Conservation (phyloP, 2,113 vertebrate genomes). For the Pholis gunnellus region DNA sequence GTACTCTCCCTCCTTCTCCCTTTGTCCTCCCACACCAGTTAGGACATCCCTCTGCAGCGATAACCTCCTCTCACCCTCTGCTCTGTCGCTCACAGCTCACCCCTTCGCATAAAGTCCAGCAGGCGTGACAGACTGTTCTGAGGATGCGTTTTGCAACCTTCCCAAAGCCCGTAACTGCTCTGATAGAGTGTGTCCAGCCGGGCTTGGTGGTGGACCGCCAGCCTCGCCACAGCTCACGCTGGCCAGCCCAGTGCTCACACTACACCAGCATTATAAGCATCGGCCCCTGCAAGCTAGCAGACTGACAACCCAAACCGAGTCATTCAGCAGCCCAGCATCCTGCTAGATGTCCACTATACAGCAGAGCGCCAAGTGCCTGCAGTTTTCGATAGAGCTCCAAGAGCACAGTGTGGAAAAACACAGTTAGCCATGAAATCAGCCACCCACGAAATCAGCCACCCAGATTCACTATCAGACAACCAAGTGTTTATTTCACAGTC, state of each 20-base stretch:
- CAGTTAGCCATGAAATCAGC: constrained; percentile 63
- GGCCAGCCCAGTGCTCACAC: constrained; percentile 48
- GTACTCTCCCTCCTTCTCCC: constrained; percentile 31
- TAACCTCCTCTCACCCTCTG: constrained; percentile 55
- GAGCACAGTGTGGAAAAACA: constrained; percentile 51
- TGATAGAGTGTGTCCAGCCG: constrained; percentile 56
- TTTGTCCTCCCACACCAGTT: constrained; percentile 28
- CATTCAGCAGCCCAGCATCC: constrained; percentile 71
- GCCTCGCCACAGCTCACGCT: constrained; percentile 34
- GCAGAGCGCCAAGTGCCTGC: constrained; percentile 46
- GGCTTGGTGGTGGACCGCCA: constrained; percentile 52
- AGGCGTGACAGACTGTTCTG: constrained; percentile 67
- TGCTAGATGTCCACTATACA: constrained; percentile 51
- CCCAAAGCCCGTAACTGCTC: constrained; percentile 49
- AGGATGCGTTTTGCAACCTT: constrained; percentile 45
- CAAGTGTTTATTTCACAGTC: constrained; percentile 46
- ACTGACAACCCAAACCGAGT: constrained; percentile 74
- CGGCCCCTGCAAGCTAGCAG: constrained; percentile 50
- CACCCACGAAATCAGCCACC: constrained; percentile 72
- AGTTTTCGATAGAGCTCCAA: constrained; percentile 49
- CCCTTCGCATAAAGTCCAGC: constrained; percentile 61
- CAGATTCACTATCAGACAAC: constrained; percentile 46
- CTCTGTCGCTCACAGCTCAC: constrained; percentile 62
- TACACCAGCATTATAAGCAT: constrained; percentile 44
- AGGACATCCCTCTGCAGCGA: constrained; percentile 34